Conservation (phyloP, 2,797 vertebrate species). For the Melanotaenia boesemani region DNA sequence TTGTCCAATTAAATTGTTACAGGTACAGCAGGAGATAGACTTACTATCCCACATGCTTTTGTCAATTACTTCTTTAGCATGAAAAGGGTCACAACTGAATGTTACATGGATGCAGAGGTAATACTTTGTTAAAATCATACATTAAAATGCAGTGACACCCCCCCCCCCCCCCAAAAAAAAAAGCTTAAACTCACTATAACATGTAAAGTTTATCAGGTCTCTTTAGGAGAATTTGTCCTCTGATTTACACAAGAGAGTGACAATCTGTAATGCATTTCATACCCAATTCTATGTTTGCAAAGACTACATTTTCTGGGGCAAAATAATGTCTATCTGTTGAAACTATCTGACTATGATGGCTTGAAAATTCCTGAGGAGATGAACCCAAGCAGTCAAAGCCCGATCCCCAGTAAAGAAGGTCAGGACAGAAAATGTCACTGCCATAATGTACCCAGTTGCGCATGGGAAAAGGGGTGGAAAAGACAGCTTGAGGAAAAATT, state of each 20-base stretch:
- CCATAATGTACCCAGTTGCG: conserved; percentile 80
- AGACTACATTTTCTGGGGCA: conserved; percentile 57
- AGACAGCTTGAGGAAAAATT: conserved; percentile 73
- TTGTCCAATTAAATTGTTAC: conserved; percentile 97
- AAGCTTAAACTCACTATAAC: conserved; percentile 3
- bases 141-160: conserved; percentile 5
- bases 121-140: conserved; percentile 20
- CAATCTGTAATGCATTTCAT: conserved; percentile 48
- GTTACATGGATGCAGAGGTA: conserved; percentile 45
- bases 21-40: conserved; percentile 91
- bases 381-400: conserved; percentile 80
- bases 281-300: conserved; percentile 57
- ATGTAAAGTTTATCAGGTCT: conserved; percentile 25
- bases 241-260: conserved; percentile 26
- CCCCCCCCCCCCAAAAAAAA: background rate
- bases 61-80: conserved; percentile 81
- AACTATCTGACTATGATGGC: conserved; percentile 76
- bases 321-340: conserved; percentile 70
- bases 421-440: conserved; percentile 85
- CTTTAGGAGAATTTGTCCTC: conserved; percentile 9
- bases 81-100: conserved; percentile 40
- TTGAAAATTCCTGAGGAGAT: conserved; percentile 82
- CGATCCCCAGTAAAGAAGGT: conserved; percentile 80
- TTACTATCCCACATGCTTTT: conserved; percentile 84
- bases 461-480: conserved; percentile 71